Evolutionary conservation across 2,797 vertebrate species (phyloP).

Genomic region (Loriculus beryllinus): DNA sequence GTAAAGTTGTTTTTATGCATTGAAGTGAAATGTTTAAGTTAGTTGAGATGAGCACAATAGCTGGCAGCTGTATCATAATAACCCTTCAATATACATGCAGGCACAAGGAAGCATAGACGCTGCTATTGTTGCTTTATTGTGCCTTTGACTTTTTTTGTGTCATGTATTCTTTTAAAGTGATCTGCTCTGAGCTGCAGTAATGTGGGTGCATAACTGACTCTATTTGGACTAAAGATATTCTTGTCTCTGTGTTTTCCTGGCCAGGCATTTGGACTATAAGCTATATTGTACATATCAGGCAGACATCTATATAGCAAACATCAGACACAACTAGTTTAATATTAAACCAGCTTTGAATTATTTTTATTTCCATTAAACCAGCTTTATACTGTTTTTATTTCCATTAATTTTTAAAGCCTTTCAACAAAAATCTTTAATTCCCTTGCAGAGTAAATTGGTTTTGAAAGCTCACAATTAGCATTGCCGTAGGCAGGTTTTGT

Average conservation of each 20-base stretch:
- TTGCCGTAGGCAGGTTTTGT: not conserved
- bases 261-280: not conserved
- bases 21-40: not conserved
- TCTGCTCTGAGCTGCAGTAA: not conserved
- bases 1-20: not conserved
- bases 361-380: not conserved
- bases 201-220: not conserved
- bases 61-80: not conserved
- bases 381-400: not conserved
- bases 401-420: not conserved
- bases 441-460: not conserved
- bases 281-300: not conserved
- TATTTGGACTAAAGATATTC: not conserved
- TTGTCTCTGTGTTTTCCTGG: not conserved
- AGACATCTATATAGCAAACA: not conserved
- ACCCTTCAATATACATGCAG: not conserved
- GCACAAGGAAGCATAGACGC: not conserved
- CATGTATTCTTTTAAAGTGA: constrained; percentile 2
- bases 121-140: not conserved
- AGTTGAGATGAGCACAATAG: not conserved
- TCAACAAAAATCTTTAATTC: not conserved
- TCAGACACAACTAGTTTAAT: not conserved
- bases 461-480: not conserved
- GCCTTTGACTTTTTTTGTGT: not conserved
- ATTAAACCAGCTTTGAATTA: not conserved